Evolutionary conservation across 2,797 vertebrate genomes (phyloP).

Genomic region (Spea hammondii): DNA sequence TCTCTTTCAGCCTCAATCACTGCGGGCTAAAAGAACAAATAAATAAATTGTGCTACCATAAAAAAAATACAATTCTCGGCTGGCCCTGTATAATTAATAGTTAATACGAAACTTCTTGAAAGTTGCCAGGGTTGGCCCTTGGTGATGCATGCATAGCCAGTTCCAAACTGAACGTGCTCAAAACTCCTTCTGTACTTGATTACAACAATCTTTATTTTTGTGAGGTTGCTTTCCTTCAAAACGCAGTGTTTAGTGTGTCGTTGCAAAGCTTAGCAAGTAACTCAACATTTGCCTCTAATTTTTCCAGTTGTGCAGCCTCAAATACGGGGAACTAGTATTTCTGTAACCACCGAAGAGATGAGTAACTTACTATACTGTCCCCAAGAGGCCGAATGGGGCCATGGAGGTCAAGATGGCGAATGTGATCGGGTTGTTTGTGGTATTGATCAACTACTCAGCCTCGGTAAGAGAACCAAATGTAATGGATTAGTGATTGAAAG

Average conservation of each 20-base stretch:
- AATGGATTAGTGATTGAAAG: background rate
- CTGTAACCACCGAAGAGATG: slow-evolving; percentile 86
- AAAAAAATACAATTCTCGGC: no score
- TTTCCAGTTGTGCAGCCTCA: slow-evolving; percentile 81
- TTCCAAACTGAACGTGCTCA: no score
- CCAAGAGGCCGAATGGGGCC: slow-evolving; percentile 86
- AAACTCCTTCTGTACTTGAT: no score
- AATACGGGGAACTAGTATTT: slow-evolving; percentile 81
- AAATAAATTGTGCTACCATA: no score
- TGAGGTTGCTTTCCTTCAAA: no score
- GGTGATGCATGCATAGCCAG: no score
- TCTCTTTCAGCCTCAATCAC: background rate
- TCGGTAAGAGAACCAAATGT: slow-evolving; percentile 70
- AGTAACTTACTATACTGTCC: slow-evolving; percentile 89
- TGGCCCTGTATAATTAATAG: no score
- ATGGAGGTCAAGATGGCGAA: slow-evolving; percentile 78
- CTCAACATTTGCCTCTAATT: background rate
- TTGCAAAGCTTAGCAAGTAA: background rate
- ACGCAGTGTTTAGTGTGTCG: no score
- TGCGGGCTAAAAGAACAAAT: no score
- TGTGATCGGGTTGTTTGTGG: slow-evolving; percentile 83
- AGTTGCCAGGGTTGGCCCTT: no score
- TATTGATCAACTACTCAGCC: slow-evolving; percentile 85
- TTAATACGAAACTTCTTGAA: no score
- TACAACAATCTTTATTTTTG: background rate